Base-by-base conservation (phyloP, 2,888 invertebrate genomes). In the Urechis unicinctus region DNA sequence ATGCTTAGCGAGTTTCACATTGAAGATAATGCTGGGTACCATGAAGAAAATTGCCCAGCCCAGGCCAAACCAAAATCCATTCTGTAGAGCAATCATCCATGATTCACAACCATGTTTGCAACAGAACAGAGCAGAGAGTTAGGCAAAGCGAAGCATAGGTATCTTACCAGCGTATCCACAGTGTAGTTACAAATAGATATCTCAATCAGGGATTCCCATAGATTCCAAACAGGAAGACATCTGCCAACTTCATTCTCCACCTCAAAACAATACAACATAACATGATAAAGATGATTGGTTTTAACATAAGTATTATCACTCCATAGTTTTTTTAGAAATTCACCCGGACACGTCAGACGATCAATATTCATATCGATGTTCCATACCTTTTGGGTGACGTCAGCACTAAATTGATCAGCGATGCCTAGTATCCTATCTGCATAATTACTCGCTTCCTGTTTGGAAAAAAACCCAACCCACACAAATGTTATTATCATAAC, bases 11-110 rank as follows among this genome's bases (percentile, higher is more conserved):
- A 61, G 50, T 45, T 61, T 61, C 3, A 61, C 58, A 43, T 56
- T 53, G 21, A 61, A 52, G 41, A 61, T 56, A 13, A 56, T 4
- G n/a, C 54, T 50, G 53, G 92, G 89, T 72, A 90, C 82, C 80
- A 91, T 88, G 66, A 94, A 83, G 60, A 90, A 67, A 65, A 88
- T 81, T 75, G 89, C 88, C 85, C 89, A 89, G 61, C 89, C 85
- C 60, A 92, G 82, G 60, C 91, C 88, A 68, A 89, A 85, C 94
- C 95, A 95, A 81, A 89, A 91, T 52, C 92, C 93, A 82, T 93
- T 92, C 92, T 92, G 79, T 29, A 67, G 61, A 31, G 53, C 24
- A 13, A 48, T 29, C 30, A 47, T 45, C 26, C 46, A 6, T 9
- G 6, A 9, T 21, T 9, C 9, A 45, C 6, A 25, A 9, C 13